These are phyloP conservation scores for Periparus ater DNA, from an alignment of 2,797 vertebrate species.

Conservation along the genomic window DNA sequence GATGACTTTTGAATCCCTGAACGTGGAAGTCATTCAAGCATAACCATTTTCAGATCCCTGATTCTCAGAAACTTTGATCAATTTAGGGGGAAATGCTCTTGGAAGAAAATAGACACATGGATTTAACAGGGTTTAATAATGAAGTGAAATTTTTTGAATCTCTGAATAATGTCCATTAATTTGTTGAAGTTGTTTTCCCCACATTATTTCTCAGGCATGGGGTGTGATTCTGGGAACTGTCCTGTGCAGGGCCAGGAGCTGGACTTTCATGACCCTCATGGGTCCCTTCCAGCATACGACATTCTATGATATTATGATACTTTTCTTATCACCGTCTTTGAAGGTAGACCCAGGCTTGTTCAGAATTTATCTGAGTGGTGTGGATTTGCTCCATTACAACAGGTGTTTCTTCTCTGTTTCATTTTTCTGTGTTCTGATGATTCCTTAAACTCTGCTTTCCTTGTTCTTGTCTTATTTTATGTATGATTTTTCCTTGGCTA, in stretches of 20 bases:
- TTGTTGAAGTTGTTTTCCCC: not conserved
- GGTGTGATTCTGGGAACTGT: not conserved
- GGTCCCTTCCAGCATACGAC: not conserved
- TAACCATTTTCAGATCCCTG: not conserved
- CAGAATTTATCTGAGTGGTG: not conserved
- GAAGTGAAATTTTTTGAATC: not conserved
- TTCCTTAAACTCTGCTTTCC: not conserved
- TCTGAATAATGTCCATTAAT: not conserved
- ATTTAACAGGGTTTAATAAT: not conserved
- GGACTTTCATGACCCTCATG: not conserved
- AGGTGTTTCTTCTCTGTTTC: not conserved
- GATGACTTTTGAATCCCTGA: not conserved
- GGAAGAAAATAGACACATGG: not conserved
- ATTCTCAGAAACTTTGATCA: not conserved
- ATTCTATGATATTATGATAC: not conserved
- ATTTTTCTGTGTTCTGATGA: not conserved
- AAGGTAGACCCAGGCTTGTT: accelerated
- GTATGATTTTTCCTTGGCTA: not conserved
- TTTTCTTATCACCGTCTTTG: not conserved
- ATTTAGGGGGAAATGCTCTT: not conserved
- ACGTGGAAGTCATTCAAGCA: not conserved
- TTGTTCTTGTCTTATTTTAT: not conserved
- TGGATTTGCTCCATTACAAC: not conserved
- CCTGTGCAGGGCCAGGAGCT: not conserved
- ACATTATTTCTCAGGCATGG: not conserved